Base-by-base conservation (phyloP, 2,888 invertebrate genomes). In the Leptothorax acervorum region DNA sequence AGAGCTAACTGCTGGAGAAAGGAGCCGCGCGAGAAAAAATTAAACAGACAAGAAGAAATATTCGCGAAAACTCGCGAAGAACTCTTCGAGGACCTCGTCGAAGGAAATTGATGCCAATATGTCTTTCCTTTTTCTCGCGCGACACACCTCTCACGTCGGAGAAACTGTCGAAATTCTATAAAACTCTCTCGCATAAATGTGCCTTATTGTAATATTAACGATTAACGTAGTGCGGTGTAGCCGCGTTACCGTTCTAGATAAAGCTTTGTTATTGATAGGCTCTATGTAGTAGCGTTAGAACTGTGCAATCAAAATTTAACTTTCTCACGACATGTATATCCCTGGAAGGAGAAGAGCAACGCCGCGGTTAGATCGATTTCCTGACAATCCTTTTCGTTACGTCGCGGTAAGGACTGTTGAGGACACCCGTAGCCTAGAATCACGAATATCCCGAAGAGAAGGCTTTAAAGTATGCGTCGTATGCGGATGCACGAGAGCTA, bases 231-330 rank as follows among this genome's bases (percentile, higher is more conserved):
- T 60, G 73, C 71, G 78, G 55, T 28, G n/a, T 57, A 51, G 15
- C 71, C 71, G 57, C 60, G 79, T 71, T 71, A 71, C 60, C 48
- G 55, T 60, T 70, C 35, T 79, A 55, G 76, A 70, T 79, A 71
- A 48, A 48, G 60, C 31, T 60, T 70, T 11, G 35, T 81, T 81
- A 60, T 81, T 18, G 73, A 42, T 81, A 81, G 39, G 9, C 66
- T 31, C 35, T 79, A 79, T 39, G 35, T 60, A 79, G 35, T 79
- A 79, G 60, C 23, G 28, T 81, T 81, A 73, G 73, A 73, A 73
- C 48, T 81, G 79, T 81, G 79, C 79, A 81, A 81, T 81, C 74
- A 81, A 81, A 81, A 81, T 81, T 71, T 28, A 66, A 81, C n/a
- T 39, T 73, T 79, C 60, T 68, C 68, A 48, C 66, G 18, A 53